Base-by-base conservation (phyloP, 1,140 invertebrate species). In the Rhyzopertha dominica region DNA sequence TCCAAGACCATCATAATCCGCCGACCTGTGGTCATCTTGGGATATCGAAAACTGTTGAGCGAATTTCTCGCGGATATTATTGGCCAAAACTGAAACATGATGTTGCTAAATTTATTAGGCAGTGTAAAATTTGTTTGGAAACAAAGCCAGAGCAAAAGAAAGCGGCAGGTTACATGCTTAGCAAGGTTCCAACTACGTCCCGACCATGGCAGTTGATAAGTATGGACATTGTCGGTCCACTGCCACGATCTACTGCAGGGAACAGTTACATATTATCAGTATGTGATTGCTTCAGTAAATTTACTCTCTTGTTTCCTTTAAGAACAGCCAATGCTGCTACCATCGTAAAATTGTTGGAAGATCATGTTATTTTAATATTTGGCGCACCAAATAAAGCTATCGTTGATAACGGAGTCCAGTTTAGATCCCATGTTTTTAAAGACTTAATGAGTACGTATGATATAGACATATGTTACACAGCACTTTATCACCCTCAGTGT, bases 11-110 rank as follows among this genome's bases (percentile, higher is more conserved):
- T 36, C 42, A 49, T 30, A 43, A 54, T 22, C 16, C 38, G 19
- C 45, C 43, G 16, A 44, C 19, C 4, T 23, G 41, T 22, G 53
- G 51, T 5, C 54, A 56, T 31, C 12, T 44, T 2, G 59, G 59
- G 1, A 47, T 59, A 4, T 40, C 39, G n/a, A 62, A 61, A 35
- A 49, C 47, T 2, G 19, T 23, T 5, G 9, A 12, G 4, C 16
- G 26, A 13, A 5, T 49, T 35, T 37, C n/a, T 12, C 4, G 20
- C 1, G 12, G 35, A 24, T 51, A 40, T 51, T 46, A 46, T 39
- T 51, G 48, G 48, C 48, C 43, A 20, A 39, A 40, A 34, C 13
- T 50, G 26, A 22, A 28, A 7, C 4, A 7, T n/a, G 43, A 46
- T 26, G 30, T 45, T 9, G 18, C 48, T 1, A 22, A 19, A 4